Evolutionary conservation across 2,113 vertebrate species (phyloP), one percentile per base, ranked within the genome.

Genomic region (Hippocampus abdominalis): DNA sequence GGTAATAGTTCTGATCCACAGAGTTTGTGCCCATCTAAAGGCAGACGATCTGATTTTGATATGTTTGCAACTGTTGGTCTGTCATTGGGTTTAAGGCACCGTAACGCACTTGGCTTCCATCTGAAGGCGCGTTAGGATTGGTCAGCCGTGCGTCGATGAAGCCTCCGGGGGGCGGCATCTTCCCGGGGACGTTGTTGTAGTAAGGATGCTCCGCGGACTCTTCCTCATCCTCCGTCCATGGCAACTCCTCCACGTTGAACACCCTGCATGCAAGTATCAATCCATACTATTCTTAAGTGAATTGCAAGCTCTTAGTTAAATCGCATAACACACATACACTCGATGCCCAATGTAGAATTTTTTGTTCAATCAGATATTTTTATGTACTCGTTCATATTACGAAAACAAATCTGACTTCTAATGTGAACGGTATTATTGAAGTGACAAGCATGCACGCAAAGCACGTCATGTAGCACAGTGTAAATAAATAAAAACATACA

Each of bases 151-250:
- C 81, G 76, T 98, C 95, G 9, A 94, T 90, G 77, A 95, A 94
- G 5, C 94, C 95, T 0, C 95, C 96, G 1, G 92, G 87, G 1
- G 95, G 95, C 0, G 95, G 94, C 77, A 94, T 92, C 92, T 97
- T 99, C 70, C 94, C 95, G 0, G 96, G 95, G 78, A 96, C 91
- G 78, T 92, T 96, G 90, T 98, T 99, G 79, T 99, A 99, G 83
- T 98, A 99, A 0, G 94, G 93, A 81, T 94, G 95, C 40, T 97
- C 96, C 0, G 90, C 70, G 27, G 87, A 64, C 2, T 95, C 92
- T 0, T 92, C 93, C 7, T 96, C 95, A 80, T 98, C 96, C 76
- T 96, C 95, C 0, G 87, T 91, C 96, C 95, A 97, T 0, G 81
- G 81, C 0, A 95, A 91, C 71, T 99, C 96, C 78, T 97, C 96